phyloP scores from a whole-genome alignment of 1,140 invertebrate species.

The Babylonia areolata region DNA sequence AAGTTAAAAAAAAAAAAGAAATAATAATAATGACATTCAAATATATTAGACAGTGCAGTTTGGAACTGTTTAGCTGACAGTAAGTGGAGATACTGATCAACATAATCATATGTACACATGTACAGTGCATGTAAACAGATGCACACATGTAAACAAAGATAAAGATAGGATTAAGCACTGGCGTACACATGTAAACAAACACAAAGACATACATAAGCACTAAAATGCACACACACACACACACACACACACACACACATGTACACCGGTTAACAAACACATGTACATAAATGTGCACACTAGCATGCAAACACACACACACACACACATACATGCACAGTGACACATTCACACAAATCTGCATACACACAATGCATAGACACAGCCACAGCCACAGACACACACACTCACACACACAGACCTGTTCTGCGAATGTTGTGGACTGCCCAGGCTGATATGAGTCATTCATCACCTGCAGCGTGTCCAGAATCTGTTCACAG shows the following conservation, averaged over 20 bases:
- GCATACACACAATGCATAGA: background rate
- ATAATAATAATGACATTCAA: too few species aligned
- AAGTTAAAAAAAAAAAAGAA: too few species aligned
- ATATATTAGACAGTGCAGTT: too few species aligned
- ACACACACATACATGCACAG: background rate
- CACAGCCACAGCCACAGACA: background rate
- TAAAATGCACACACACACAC: background rate
- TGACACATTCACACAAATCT: background rate
- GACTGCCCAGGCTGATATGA: background rate
- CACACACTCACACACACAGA: background rate
- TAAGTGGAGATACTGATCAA: too few species aligned
- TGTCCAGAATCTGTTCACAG: slow-evolving; percentile 22
- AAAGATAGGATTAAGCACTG: background rate
- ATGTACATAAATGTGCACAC: background rate
- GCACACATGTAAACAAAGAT: background rate
- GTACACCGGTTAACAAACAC: background rate
- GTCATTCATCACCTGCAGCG: slow-evolving; percentile 22
- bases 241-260: slow-evolving; percentile 18
- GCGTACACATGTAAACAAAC: background rate
- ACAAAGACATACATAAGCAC: slow-evolving; percentile 11
- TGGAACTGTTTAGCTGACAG: too few species aligned
- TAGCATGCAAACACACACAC: background rate
- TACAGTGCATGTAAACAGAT: background rate
- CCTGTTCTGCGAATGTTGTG: background rate
- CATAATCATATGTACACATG: background rate